Evolutionary conservation across 2,113 vertebrate species (phyloP).

Genomic region (Pholis gunnellus): DNA sequence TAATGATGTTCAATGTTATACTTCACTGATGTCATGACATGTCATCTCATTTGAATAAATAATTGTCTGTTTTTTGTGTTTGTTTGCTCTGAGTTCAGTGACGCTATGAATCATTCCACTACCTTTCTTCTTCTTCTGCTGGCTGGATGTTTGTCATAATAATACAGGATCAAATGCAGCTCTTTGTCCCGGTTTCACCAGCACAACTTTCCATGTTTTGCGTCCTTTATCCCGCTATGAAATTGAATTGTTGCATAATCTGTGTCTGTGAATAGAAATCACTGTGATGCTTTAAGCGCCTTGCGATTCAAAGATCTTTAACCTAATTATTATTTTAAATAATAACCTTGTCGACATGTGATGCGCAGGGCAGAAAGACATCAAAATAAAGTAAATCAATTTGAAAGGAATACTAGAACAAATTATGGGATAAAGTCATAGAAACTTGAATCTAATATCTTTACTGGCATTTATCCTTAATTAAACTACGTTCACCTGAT

Average conservation of each 20-base stretch:
- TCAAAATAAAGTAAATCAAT: background rate
- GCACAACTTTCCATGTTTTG: background rate
- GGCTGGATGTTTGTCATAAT: background rate
- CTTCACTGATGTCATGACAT: background rate
- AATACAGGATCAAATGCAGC: background rate
- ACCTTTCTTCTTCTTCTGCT: background rate
- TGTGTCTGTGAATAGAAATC: background rate
- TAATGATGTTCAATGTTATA: background rate
- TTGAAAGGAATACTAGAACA: too few species aligned
- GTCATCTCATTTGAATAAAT: background rate
- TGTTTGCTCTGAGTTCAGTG: background rate
- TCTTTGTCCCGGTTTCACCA: background rate
- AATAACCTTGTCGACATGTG: background rate
- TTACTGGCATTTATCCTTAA: too few species aligned
- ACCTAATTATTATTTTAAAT: background rate
- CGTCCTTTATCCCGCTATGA: background rate
- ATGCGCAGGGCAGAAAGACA: background rate
- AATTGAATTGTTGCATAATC: background rate
- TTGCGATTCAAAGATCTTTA: background rate
- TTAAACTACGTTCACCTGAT: too few species aligned
- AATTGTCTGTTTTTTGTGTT: background rate
- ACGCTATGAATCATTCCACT: background rate
- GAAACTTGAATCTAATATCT: too few species aligned
- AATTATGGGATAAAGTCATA: too few species aligned
- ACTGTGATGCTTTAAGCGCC: background rate